Evolutionary conservation across 1,140 invertebrate species (phyloP).

Genomic region (Heliconius nattereri): DNA sequence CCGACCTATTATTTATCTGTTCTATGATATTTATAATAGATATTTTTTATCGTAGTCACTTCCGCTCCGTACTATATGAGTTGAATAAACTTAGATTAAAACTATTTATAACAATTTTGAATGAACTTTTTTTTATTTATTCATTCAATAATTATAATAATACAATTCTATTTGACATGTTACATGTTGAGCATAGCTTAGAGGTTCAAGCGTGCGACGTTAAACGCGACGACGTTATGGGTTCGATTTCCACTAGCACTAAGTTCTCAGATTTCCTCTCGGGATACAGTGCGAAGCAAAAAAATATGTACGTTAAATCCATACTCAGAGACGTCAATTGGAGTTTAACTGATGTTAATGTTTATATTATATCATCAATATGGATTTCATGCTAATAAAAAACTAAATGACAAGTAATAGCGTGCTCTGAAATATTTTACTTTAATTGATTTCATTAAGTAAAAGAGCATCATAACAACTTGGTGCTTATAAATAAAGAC

Average conservation of each 20-base stretch:
- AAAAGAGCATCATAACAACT: background rate
- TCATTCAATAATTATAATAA: background rate
- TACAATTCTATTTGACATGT: too few relatives aligned
- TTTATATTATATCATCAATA: background rate
- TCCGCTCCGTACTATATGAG: background rate
- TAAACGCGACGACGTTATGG: too few relatives aligned
- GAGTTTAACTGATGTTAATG: background rate
- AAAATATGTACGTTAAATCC: too few relatives aligned
- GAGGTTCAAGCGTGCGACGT: too few relatives aligned
- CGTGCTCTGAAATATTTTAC: background rate
- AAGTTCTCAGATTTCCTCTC: too few relatives aligned
- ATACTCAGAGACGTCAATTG: background rate
- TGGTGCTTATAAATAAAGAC: background rate
- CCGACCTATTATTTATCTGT: background rate
- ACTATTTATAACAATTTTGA: background rate
- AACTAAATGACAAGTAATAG: too few relatives aligned
- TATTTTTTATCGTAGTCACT: background rate
- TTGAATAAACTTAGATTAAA: constrained; percentile 6
- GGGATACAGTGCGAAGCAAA: too few relatives aligned
- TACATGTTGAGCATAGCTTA: too few relatives aligned
- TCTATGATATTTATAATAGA: background rate
- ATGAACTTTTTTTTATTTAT: background rate
- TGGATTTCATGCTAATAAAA: too few relatives aligned
- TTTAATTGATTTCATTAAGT: background rate
- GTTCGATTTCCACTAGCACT: too few relatives aligned